Conservation (phyloP, 2,113 vertebrate genomes). For the Leptosomus discolor region DNA sequence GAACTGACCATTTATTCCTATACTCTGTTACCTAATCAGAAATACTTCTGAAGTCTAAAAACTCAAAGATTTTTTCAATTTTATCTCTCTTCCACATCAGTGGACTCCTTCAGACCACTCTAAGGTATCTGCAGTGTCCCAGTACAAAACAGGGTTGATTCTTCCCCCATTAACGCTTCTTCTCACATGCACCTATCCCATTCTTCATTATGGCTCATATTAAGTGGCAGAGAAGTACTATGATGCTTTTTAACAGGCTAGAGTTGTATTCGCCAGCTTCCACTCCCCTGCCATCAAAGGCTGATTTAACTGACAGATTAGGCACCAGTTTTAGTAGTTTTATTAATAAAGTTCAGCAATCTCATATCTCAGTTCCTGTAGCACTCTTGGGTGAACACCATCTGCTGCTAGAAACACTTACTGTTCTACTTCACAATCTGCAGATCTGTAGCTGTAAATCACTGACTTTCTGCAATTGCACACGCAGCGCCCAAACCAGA, state of each 20-base stretch:
- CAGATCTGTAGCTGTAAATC: background rate
- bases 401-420: background rate
- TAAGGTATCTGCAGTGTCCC: background rate
- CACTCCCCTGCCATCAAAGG: background rate
- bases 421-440: background rate
- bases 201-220: background rate
- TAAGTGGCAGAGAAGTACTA: background rate
- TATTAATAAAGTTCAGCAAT: background rate
- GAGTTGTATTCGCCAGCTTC: background rate
- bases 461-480: background rate
- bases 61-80: background rate
- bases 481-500: rapidly evolving
- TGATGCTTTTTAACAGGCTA: background rate
- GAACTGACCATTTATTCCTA: background rate
- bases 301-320: background rate
- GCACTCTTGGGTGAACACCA: background rate
- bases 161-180: background rate
- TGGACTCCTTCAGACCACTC: background rate
- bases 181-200: background rate
- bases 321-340: background rate
- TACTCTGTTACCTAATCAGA: background rate
- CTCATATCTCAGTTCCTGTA: background rate
- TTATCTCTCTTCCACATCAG: background rate
- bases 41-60: background rate
- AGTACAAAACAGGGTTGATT: background rate